A percentile compares a stretch with the other conserved stretches of the same genome.
Conservation (phyloP, 2,888 invertebrate genomes). For the Ctenicera cuprea region DNA sequence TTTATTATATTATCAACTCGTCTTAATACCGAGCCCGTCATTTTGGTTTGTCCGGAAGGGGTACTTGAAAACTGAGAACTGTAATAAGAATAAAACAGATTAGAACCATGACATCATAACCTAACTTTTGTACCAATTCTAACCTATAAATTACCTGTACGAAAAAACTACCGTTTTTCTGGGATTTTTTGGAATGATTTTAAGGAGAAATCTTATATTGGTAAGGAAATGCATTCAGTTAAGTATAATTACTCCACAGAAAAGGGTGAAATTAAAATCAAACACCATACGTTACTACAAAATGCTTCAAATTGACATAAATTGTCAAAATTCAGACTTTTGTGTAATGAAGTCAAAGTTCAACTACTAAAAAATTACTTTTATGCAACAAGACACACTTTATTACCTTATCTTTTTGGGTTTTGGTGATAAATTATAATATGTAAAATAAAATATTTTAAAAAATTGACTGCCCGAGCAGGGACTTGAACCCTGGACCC, state of each 20-base stretch:
- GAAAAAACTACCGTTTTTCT: slow-evolving; percentile 8
- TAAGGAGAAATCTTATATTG: slow-evolving; percentile 20
- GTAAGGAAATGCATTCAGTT: slow-evolving; percentile 45
- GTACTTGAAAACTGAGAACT: slow-evolving; percentile 29
- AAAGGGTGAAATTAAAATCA: background rate
- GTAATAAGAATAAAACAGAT: background rate
- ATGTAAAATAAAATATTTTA: slow-evolving; percentile 36
- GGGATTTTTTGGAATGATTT: background rate
- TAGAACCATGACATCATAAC: slow-evolving; percentile 13
- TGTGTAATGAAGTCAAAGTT: background rate
- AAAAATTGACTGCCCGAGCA: slow-evolving; percentile 78
- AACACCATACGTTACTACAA: background rate
- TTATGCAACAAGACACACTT: background rate
- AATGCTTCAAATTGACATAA: no score
- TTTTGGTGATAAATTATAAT: background rate
- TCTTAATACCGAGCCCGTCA: slow-evolving; percentile 66
- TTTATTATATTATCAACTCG: slow-evolving; percentile 84
- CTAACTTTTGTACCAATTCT: background rate
- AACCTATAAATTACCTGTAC: slow-evolving; percentile 39
- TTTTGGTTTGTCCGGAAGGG: slow-evolving; percentile 11
- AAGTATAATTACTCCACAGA: background rate
- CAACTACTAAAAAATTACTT: background rate
- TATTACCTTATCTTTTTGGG: slow-evolving; percentile 18
- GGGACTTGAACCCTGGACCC: no score
- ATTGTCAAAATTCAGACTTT: slow-evolving; percentile 6